Evolutionary conservation across 1,140 invertebrate genomes (phyloP).

Genomic region (Drosophila jambulina): DNA sequence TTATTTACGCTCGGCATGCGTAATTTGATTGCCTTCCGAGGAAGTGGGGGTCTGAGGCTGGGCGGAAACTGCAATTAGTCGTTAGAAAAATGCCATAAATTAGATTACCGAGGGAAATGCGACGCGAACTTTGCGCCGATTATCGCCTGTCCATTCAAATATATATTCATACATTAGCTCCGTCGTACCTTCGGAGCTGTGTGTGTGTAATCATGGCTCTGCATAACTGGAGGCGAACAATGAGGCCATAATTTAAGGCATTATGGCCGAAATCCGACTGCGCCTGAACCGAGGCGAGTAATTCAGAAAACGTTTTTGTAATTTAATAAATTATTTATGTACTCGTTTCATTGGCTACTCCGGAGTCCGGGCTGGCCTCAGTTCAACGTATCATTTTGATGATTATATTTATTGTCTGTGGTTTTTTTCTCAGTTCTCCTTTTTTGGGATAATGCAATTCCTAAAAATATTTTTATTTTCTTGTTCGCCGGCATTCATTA

Average conservation of each 20-base stretch:
- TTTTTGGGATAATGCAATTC: conserved; percentile 45
- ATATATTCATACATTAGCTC: conserved; percentile 1
- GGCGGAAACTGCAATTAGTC: conserved; percentile 77
- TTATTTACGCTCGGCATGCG: conserved; percentile 68
- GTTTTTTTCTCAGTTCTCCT: conserved; percentile 28
- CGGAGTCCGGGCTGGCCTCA: conserved; percentile 8
- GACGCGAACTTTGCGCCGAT: conserved; percentile 62
- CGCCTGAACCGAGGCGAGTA: conserved; percentile 35
- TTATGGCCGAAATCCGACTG: conserved; percentile 71
- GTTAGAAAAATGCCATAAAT: conserved; percentile 80
- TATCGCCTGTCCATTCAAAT: conserved; percentile 46
- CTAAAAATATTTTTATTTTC: conserved; percentile 56
- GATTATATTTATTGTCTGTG: conserved; percentile 52
- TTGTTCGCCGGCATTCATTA: conserved; percentile 72
- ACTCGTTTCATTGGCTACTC: conserved; percentile 62
- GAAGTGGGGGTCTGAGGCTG: neutral
- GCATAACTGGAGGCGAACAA: conserved; percentile 64
- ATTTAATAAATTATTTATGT: conserved; percentile 82
- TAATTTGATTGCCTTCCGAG: conserved; percentile 64
- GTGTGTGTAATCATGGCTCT: conserved; percentile 25
- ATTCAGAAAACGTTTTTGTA: conserved; percentile 72
- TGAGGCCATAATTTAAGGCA: conserved; percentile 79
- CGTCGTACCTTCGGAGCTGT: neutral
- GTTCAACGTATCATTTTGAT: conserved; percentile 61
- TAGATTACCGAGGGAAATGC: conserved; percentile 69